phyloP scores from a whole-genome alignment of 2,888 invertebrate genomes.

The Plebejus melissa region DNA sequence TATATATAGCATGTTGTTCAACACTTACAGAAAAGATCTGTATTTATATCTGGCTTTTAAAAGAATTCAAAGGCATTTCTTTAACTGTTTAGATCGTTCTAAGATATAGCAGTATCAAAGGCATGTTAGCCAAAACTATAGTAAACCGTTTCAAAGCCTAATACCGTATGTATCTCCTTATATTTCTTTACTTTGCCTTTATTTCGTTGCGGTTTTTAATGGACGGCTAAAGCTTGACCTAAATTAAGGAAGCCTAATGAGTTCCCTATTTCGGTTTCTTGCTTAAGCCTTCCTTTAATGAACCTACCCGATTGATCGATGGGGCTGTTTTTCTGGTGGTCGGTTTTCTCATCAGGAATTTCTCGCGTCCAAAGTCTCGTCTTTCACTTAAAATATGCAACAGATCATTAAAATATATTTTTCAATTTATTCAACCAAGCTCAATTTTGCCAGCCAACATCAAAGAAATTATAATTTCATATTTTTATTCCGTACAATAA shows the following conservation, averaged over 20 bases:
- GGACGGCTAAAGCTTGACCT: constrained; percentile 6
- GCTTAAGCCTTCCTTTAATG: constrained; percentile 9
- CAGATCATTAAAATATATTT: constrained; percentile 3
- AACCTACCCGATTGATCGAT: constrained; percentile 5
- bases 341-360: not conserved
- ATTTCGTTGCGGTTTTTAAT: not conserved
- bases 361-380: not conserved
- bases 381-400: not conserved
- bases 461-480: constrained; percentile 21
- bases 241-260: constrained; percentile 10
- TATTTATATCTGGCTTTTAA: no score
- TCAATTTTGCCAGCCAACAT: not conserved
- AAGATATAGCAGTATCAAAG: not conserved
- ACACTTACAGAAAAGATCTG: no score
- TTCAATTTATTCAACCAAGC: constrained; percentile 5
- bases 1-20: no score
- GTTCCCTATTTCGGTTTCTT: constrained; percentile 2
- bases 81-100: not conserved
- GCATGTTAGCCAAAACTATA: not conserved
- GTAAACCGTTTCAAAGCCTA: not conserved
- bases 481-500: constrained; percentile 26
- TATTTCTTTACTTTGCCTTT: not conserved
- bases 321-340: not conserved
- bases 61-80: not conserved
- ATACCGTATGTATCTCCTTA: not conserved